These are phyloP conservation scores for Nothoprocta perdicaria DNA, from an alignment of 2,113 vertebrate genomes.

Conservation along the genomic window DNA sequence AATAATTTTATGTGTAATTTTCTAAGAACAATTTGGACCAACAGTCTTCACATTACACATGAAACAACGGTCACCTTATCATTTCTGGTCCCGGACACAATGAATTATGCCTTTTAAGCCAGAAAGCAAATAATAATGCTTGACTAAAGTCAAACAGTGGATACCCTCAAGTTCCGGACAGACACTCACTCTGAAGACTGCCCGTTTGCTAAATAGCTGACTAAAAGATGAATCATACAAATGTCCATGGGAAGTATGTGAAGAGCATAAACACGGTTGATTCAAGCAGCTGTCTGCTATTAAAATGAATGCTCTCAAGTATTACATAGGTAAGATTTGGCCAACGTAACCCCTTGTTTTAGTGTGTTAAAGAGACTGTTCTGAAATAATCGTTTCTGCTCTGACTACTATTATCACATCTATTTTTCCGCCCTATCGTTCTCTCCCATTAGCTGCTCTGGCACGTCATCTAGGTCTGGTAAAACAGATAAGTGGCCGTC, in stretches of 20 bases:
- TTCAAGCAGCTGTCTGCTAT: constrained; percentile 19
- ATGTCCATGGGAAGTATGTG: neutral
- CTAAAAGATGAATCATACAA: neutral
- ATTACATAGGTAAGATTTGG: neutral
- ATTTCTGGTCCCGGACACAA: neutral
- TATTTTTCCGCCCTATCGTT: constrained; percentile 34
- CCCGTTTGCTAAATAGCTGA: neutral
- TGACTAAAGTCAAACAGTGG: neutral
- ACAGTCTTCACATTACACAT: neutral
- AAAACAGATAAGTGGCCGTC: constrained; percentile 14
- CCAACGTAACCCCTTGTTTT: neutral
- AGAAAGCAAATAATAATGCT: neutral
- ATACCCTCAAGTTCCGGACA: neutral
- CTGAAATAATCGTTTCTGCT: constrained; percentile 36
- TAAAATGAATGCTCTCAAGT: neutral
- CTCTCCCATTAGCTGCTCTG: neutral
- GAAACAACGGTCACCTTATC: neutral
- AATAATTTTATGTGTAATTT: neutral
- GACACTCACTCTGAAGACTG: neutral
- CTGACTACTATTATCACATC: neutral
- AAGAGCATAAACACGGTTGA: neutral
- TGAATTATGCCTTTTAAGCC: neutral
- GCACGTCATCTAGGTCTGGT: neutral
- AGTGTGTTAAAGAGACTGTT: neutral
- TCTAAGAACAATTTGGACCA: neutral